Percentiles rank a stretch among this genome's conserved stretches.
These are phyloP conservation scores for Cancer borealis DNA, from an alignment of 2,888 invertebrate genomes.

Conservation along the genomic window DNA sequence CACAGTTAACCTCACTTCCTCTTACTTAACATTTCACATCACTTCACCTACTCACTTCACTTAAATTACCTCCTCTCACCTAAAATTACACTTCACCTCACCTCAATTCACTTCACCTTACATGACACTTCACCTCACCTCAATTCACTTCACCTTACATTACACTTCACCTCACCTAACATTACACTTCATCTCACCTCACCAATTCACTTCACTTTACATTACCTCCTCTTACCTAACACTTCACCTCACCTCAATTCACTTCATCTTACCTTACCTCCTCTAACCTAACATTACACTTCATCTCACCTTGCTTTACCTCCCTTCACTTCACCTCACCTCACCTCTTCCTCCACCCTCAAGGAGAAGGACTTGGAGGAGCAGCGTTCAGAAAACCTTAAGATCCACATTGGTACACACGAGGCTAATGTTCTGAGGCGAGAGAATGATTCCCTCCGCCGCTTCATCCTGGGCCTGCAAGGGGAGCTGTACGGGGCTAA, in stretches of 20 bases:
- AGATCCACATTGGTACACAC: constrained; percentile 52
- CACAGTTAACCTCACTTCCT: not conserved
- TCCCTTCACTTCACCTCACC: not conserved
- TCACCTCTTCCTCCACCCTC: constrained; percentile 29
- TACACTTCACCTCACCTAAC: too few species aligned
- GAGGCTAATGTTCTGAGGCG: constrained; percentile 51
- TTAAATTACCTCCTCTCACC: not conserved
- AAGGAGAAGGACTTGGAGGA: constrained; percentile 81
- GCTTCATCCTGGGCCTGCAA: constrained; percentile 87
- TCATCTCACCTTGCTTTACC: not conserved
- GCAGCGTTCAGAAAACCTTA: constrained; percentile 78
- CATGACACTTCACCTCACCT: too few species aligned
- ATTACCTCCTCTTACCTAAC: not conserved
- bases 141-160: too few species aligned
- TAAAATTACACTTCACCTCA: too few species aligned
- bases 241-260: not conserved
- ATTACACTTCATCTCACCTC: not conserved
- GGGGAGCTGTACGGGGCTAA: constrained; percentile 92
- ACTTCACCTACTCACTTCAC: too few species aligned
- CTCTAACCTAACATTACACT: not conserved
- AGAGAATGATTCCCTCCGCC: constrained; percentile 87
- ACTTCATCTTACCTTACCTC: not conserved
- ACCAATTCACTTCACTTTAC: not conserved
- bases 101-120: too few species aligned
- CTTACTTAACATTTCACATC: not conserved